Conservation (phyloP, 2,113 vertebrate genomes). For the Cebus imitator region DNA sequence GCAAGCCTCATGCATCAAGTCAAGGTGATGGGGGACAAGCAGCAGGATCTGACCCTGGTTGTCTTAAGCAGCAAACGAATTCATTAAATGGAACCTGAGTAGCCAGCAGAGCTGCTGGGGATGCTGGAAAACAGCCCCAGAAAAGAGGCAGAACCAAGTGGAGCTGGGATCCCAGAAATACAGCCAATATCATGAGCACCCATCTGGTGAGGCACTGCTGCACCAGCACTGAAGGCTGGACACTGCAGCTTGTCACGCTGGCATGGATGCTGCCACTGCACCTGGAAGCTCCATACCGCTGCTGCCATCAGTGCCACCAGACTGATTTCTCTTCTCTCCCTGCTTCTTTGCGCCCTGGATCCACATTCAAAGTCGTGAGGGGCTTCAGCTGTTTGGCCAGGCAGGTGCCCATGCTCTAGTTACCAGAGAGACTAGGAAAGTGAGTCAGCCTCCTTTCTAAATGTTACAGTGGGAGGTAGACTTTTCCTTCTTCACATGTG, state of each 20-base stretch:
- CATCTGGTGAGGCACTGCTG: not conserved
- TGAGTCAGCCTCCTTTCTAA: not conserved
- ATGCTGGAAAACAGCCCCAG: not conserved
- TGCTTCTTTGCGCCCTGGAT: not conserved
- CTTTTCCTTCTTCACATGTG: not conserved
- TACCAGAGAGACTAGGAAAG: not conserved
- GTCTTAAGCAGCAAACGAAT: not conserved
- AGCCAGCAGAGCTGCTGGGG: not conserved
- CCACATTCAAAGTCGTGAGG: not conserved
- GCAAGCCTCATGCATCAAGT: not conserved
- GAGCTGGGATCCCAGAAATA: not conserved
- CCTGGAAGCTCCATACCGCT: rapidly evolving
- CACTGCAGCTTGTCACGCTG: not conserved
- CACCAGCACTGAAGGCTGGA: not conserved
- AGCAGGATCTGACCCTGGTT: not conserved
- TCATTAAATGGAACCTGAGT: not conserved
- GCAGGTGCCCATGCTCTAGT: not conserved
- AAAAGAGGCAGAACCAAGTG: not conserved
- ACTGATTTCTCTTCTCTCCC: not conserved
- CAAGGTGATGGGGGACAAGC: not conserved
- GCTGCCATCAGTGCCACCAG: not conserved
- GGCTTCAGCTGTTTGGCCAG: not conserved
- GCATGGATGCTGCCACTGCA: not conserved
- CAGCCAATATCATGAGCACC: not conserved
- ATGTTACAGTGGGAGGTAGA: not conserved